Percentiles rank a stretch among this genome's conserved stretches.
These are phyloP conservation scores for Cyanoderma ruficeps DNA, from an alignment of 2,113 vertebrate genomes.

Conservation along the genomic window DNA sequence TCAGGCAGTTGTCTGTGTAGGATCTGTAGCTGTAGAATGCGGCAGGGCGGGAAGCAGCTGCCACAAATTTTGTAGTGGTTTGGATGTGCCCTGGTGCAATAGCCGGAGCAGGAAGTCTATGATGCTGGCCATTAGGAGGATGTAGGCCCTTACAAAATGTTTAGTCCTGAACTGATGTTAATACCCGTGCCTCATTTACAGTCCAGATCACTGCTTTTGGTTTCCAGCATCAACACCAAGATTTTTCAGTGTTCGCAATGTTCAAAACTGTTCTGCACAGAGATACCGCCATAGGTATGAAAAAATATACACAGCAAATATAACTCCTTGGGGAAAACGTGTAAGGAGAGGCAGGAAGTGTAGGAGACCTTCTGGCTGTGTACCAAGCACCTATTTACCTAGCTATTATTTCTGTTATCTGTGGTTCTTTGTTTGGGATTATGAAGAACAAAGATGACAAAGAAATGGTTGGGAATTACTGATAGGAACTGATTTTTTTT, in stretches of 20 bases:
- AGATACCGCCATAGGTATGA: not conserved
- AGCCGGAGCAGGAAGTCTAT: not conserved
- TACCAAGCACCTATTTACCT: not conserved
- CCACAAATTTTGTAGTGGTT: fast-evolving
- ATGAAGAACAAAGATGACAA: not conserved
- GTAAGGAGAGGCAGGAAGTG: not conserved
- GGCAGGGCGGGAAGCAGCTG: not conserved
- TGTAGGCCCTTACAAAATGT: not conserved
- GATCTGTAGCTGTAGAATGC: not conserved
- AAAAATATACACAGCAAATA: not conserved
- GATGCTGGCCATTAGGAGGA: not conserved
- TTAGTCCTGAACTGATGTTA: not conserved
- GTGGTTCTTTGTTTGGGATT: slow-evolving; percentile 3
- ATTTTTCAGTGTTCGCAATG: not conserved
- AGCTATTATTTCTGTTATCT: slow-evolving; percentile 1
- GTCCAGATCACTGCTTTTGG: not conserved
- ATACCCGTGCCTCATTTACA: not conserved
- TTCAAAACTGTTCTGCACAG: not conserved
- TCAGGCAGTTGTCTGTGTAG: not conserved
- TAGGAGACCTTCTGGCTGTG: not conserved
- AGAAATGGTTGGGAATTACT: not conserved
- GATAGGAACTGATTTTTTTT: not conserved
- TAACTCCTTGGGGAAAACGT: not conserved
- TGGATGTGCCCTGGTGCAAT: not conserved
- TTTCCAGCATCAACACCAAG: not conserved